A percentile compares a stretch with the other conserved stretches of the same genome.
Evolutionary conservation across 2,888 invertebrate species (phyloP).

Genomic region (Lordiphosa andalusiaca): DNA sequence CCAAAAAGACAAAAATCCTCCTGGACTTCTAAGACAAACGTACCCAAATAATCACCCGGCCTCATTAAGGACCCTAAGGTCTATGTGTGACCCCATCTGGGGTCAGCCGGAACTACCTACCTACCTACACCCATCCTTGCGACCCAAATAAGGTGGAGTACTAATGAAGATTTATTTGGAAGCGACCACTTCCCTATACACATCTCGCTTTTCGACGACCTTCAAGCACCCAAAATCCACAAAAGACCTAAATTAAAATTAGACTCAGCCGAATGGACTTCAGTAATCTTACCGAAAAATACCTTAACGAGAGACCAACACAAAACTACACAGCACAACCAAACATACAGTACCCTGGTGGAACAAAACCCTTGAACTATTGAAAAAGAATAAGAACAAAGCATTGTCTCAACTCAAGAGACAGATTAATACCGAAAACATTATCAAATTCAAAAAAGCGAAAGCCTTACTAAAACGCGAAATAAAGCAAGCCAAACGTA

Average conservation of each 20-base stretch:
- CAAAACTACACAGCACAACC: background rate
- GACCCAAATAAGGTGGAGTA: conserved; percentile 1
- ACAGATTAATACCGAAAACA: conserved; percentile 3
- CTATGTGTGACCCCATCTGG: too few species aligned
- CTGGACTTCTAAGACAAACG: too few species aligned
- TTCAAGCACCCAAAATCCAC: background rate
- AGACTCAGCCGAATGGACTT: background rate
- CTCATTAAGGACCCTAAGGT: too few species aligned
- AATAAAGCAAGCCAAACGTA: conserved; percentile 9
- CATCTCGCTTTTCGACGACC: conserved; percentile 1
- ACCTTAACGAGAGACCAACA: background rate
- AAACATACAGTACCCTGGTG: conserved; percentile 10
- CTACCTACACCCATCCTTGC: conserved; percentile 1
- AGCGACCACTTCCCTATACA: conserved; percentile 5
- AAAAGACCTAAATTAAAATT: conserved; percentile 1
- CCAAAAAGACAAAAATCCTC: too few species aligned
- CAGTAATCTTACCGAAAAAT: background rate
- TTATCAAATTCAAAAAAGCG: conserved; percentile 10
- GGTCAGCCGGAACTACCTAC: too few species aligned
- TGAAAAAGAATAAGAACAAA: conserved; percentile 9
- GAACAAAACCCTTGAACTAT: conserved; percentile 7
- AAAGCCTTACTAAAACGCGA: conserved; percentile 5
- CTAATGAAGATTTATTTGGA: conserved; percentile 5
- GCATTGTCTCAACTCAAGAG: conserved; percentile 5
- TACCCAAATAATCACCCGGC: too few species aligned